Percentiles rank a stretch among this genome's conserved stretches.
These are phyloP conservation scores for Zaprionus taronus DNA, from an alignment of 1,140 invertebrate genomes.

Conservation along the genomic window DNA sequence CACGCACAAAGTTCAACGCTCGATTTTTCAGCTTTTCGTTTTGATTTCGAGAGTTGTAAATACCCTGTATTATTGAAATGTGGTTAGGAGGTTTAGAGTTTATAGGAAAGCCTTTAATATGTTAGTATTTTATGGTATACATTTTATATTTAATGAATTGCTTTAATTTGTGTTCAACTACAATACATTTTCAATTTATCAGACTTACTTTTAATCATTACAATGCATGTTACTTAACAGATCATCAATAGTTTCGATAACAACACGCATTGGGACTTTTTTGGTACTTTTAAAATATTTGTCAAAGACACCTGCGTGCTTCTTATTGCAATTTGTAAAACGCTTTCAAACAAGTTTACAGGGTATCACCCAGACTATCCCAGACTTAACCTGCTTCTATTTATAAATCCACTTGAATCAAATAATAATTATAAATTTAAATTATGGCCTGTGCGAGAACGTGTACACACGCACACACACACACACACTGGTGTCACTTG, in stretches of 20 bases:
- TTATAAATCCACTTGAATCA: slow-evolving; percentile 24
- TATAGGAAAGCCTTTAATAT: no score
- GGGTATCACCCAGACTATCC: background rate
- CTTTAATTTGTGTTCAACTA: no score
- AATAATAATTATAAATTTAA: slow-evolving; percentile 36
- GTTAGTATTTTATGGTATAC: no score
- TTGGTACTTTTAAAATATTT: background rate
- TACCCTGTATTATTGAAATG: slow-evolving; percentile 3
- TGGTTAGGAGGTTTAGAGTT: background rate
- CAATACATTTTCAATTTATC: no score
- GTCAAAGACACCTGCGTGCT: background rate
- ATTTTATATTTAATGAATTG: background rate
- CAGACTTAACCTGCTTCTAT: slow-evolving; percentile 9
- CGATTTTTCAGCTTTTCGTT: slow-evolving; percentile 25
- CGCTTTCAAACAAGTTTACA: background rate
- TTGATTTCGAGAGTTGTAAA: background rate
- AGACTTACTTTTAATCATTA: no score
- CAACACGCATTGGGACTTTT: background rate
- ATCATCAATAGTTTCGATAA: background rate
- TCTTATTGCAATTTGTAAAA: background rate
- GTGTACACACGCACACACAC: background rate
- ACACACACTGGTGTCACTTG: background rate
- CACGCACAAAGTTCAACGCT: slow-evolving; percentile 32
- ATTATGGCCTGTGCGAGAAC: slow-evolving; percentile 9
- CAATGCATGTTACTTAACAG: background rate